phyloP scores from a whole-genome alignment of 2,888 invertebrate genomes.

The Tortrix viridana region DNA sequence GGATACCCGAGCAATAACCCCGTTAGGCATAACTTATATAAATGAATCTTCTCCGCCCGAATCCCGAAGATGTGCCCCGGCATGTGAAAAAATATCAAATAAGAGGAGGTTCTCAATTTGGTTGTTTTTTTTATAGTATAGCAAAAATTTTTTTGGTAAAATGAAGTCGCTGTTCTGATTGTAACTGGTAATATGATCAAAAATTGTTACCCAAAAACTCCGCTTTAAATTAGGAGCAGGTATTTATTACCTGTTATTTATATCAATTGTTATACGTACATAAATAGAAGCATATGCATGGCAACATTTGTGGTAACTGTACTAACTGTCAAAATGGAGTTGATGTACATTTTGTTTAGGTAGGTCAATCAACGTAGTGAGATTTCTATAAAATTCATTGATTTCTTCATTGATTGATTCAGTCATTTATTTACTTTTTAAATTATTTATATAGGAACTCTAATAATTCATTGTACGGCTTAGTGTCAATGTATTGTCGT shows the following conservation, averaged over 20 bases:
- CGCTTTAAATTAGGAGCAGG: neutral
- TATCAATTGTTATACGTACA: neutral
- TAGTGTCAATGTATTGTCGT: conserved; percentile 1
- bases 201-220: too few relatives aligned
- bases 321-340: conserved; percentile 35
- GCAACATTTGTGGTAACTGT: conserved; percentile 5
- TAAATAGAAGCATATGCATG: conserved; percentile 5
- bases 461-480: neutral
- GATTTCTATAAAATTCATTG: conserved; percentile 29
- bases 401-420: conserved; percentile 2
- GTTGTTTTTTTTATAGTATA: too few relatives aligned
- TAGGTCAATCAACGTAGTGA: conserved; percentile 7
- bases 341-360: conserved; percentile 17
- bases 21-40: too few relatives aligned
- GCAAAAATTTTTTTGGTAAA: too few relatives aligned
- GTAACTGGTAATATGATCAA: too few relatives aligned
- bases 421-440: conserved; percentile 9
- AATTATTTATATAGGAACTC: conserved; percentile 3
- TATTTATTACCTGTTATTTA: conserved; percentile 10
- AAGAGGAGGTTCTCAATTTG: too few relatives aligned
- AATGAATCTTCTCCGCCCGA: too few relatives aligned
- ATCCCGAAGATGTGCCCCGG: too few relatives aligned
- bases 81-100: too few relatives aligned
- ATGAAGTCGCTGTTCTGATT: too few relatives aligned
- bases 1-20: too few relatives aligned